A percentile compares a stretch with the other conserved stretches of the same genome.
Conservation (phyloP, 2,888 invertebrate species). For the Ochropleura leucogaster region DNA sequence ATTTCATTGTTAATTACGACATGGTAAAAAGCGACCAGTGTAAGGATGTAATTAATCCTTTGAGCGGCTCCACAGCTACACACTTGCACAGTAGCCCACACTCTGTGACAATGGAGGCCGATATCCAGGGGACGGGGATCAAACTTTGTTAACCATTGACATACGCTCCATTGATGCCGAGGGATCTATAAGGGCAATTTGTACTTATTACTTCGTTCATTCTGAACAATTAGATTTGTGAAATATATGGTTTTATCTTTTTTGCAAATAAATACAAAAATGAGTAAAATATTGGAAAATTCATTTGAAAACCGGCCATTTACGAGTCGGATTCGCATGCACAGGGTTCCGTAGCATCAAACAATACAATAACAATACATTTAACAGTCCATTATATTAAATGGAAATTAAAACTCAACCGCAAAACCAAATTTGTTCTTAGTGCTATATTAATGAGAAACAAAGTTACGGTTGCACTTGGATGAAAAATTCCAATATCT, state of each 20-base stretch:
- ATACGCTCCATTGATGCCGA: conserved; percentile 58
- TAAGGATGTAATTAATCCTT: conserved; percentile 59
- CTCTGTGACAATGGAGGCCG: conserved; percentile 26
- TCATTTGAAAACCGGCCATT: too few relatives aligned
- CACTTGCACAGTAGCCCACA: conserved; percentile 25
- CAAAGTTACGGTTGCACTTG: too few relatives aligned
- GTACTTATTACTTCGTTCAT: conserved; percentile 25
- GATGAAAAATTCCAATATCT: too few relatives aligned
- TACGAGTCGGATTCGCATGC: too few relatives aligned
- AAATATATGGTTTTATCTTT: neutral
- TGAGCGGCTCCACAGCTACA: conserved; percentile 34
- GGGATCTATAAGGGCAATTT: conserved; percentile 25
- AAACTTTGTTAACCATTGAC: conserved; percentile 55
- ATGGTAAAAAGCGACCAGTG: conserved; percentile 43
- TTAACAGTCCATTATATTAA: too few relatives aligned
- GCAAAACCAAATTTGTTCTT: too few relatives aligned
- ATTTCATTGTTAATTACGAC: conserved; percentile 33
- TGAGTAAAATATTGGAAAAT: neutral
- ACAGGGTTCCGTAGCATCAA: too few relatives aligned
- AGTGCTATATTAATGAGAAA: too few relatives aligned
- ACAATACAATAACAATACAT: too few relatives aligned
- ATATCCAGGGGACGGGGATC: conserved; percentile 27
- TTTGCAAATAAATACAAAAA: neutral
- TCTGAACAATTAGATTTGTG: conserved; percentile 1
- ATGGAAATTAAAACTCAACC: too few relatives aligned